Percentiles rank a stretch among this genome's conserved stretches.
phyloP scores from a whole-genome alignment of 2,113 vertebrate genomes.

The Cephalopholis sonnerati region DNA sequence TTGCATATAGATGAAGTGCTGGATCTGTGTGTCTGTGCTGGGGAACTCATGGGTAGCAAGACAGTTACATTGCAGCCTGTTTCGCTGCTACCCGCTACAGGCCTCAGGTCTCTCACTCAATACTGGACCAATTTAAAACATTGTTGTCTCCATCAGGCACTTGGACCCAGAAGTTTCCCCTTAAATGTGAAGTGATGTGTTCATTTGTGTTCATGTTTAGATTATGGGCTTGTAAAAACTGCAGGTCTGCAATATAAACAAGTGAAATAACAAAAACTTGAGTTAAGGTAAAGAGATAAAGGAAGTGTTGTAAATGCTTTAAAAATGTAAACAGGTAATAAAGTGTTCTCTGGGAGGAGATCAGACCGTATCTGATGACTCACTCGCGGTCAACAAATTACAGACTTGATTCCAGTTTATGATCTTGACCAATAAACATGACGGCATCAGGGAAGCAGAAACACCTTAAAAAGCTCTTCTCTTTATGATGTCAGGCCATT shows the following conservation, averaged over 20 bases:
- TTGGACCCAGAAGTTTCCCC: too few species aligned
- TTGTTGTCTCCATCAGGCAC: too few species aligned
- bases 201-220: background rate
- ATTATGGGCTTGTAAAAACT: background rate
- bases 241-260: background rate
- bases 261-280: background rate
- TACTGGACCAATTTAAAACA: too few species aligned
- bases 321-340: constrained; percentile 15
- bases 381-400: constrained; percentile 23
- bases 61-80: too few species aligned
- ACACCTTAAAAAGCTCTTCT: constrained; percentile 10
- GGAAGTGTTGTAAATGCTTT: background rate
- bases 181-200: background rate
- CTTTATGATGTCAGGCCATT: background rate
- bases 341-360: background rate
- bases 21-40: too few species aligned
- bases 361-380: background rate
- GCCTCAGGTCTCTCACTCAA: too few species aligned
- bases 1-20: too few species aligned
- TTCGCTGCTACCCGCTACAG: too few species aligned
- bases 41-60: too few species aligned
- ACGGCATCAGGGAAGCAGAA: constrained; percentile 25
- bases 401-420: constrained; percentile 34
- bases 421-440: constrained; percentile 31
- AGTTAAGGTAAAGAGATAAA: background rate